Evolutionary conservation across 2,888 invertebrate species (phyloP).

Genomic region (Epistrophe eligans): DNA sequence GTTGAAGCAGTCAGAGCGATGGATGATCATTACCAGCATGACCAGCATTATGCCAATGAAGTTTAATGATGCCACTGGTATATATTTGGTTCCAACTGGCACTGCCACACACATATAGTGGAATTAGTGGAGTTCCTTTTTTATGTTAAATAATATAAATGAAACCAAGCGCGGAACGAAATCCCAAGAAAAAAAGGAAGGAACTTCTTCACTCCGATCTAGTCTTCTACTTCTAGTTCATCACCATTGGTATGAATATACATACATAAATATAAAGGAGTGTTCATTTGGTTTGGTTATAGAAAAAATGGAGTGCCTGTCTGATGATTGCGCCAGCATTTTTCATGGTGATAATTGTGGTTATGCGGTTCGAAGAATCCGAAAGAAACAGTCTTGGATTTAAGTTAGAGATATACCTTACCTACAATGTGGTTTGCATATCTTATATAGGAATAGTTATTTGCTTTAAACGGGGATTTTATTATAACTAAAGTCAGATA

Average conservation of each 20-base stretch:
- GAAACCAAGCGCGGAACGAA: constrained; percentile 59
- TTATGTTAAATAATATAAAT: neutral
- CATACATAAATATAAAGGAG: neutral
- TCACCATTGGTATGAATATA: constrained; percentile 1
- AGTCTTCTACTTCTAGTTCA: constrained; percentile 37
- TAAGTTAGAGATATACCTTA: constrained; percentile 2
- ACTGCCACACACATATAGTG: neutral
- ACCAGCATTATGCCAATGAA: constrained; percentile 68
- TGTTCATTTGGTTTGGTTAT: constrained; percentile 17
- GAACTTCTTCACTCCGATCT: constrained; percentile 57
- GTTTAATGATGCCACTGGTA: constrained; percentile 68
- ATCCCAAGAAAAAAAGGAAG: constrained; percentile 30
- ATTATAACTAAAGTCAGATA: constrained; percentile 35
- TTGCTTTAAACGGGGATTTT: constrained; percentile 50
- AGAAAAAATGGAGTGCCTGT: constrained; percentile 23
- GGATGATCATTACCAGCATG: constrained; percentile 71
- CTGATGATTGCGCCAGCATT: constrained; percentile 39
- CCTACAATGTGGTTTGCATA: constrained; percentile 62
- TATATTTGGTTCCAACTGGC: constrained; percentile 24
- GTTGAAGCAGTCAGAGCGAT: neutral
- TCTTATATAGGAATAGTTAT: constrained; percentile 38
- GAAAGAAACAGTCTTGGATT: constrained; percentile 55
- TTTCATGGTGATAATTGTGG: constrained; percentile 73
- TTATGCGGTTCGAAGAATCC: constrained; percentile 69
- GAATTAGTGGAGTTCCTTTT: constrained; percentile 32